Base-by-base conservation (phyloP, 2,888 invertebrate genomes). In the Copidosoma aretas region DNA sequence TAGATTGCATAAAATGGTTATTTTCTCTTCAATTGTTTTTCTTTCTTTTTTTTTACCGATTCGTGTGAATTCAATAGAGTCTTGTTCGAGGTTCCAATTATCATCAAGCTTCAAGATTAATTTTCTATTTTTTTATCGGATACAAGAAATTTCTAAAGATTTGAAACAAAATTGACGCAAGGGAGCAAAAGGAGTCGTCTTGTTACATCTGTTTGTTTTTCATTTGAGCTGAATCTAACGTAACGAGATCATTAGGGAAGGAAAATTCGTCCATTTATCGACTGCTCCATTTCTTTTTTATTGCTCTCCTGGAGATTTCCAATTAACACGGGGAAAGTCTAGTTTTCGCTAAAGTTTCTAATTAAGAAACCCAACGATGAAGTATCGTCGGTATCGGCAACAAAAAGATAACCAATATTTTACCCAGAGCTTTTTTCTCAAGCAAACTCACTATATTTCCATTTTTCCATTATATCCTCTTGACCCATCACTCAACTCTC, bases 241-340 rank as follows among this genome's bases (percentile, higher is more conserved):
- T 68, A 66, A 66, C 63, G 64, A 66, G 68, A 68, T 71, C 68
- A 68, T 71, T 65, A 71, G 46, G 46, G 56, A 64, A 56, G 59
- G 53, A 68, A 66, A 68, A 68, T 66, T 71, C 64, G 67, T 69
- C 58, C 70, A 67, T 70, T 71, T 64, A 66, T 70, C 59, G 64
- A 49, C 41, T 56, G 60, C 57, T 65, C 63, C 46, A 52, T 61
- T 67, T 51, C 19, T 56, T 25, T 52, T 59, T 61, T 32, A 32
- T 61, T 10, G 46, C 10, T 59, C 59, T 56, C 46, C 19, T 49
- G 32, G 53, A 65, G 65, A 71, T 71, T 71, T 65, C 65, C 63
- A 68, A 68, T 71, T 71, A 71, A 61, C 60, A 60, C 57, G 60
- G 41, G 60, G 41, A 67, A 60, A 71, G 57, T 59, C 12, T 49